Evolutionary conservation across 2,113 vertebrate species (phyloP).

Genomic region (Alligator sinensis): DNA sequence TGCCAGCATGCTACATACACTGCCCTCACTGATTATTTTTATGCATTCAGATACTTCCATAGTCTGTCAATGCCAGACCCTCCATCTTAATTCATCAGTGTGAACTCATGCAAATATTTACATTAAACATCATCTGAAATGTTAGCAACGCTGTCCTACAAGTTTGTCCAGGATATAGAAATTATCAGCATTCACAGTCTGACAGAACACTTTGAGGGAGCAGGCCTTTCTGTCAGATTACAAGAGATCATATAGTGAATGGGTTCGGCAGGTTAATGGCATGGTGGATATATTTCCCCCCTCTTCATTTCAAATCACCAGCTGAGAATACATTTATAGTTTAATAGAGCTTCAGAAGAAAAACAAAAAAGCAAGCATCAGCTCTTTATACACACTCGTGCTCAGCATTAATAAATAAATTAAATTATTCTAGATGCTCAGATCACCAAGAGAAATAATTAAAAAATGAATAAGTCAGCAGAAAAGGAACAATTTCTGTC

Average conservation of each 20-base stretch:
- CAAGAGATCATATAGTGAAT: neutral
- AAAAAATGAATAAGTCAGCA: neutral
- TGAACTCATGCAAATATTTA: neutral
- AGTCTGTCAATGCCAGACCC: neutral
- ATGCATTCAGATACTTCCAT: neutral
- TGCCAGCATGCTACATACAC: neutral
- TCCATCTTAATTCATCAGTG: neutral
- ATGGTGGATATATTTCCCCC: neutral
- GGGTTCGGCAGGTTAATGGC: slow-evolving; percentile 1
- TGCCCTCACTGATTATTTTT: neutral
- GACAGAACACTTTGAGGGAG: neutral
- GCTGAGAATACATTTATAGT: neutral
- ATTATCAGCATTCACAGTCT: neutral
- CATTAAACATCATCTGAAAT: neutral
- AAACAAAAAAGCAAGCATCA: neutral
- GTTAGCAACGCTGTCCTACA: neutral
- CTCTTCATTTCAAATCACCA: slow-evolving; percentile 8
- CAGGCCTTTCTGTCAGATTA: neutral
- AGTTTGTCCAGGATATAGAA: neutral
- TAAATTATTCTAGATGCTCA: neutral
- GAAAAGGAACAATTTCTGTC: neutral
- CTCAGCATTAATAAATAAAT: neutral
- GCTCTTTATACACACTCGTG: neutral
- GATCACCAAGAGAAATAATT: neutral
- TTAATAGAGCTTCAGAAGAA: slow-evolving; percentile 16